Base-by-base conservation (phyloP, 2,113 vertebrate genomes). In the Mystacornis crossleyi region DNA sequence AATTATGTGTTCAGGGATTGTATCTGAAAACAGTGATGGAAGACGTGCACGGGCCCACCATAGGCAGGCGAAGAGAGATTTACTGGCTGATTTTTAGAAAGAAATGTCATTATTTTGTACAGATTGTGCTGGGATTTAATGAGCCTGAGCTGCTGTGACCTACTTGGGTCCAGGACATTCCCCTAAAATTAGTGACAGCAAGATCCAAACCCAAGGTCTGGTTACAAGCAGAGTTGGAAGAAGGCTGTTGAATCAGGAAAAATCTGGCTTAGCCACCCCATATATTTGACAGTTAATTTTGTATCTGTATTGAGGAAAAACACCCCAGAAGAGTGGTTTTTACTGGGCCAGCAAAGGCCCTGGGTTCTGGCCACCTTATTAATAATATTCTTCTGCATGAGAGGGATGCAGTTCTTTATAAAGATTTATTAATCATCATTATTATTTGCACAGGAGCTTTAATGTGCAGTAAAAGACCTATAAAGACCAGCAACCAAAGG, bases 401-500 rank as follows among this genome's bases (percentile, higher is more conserved):
- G 42, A 25, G 67, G 75, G 48, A 78, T 9, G 2, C 67, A 81
- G 36, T 67, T 53, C 77, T 89, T 86, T 42, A 40, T 40, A 67
- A 95, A 92, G 86, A 88, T 92, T 95, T 94, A 96, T 96, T 94
- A 71, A 93, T 92, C 58, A 80, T 12, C 72, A 67, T 95, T 80
- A 92, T 81, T 95, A 88, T 81, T 95, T 94, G 87, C 90, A 86
- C 86, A 86, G 83, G 85, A 71, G 73, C 80, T 89, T 90, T 95
- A 94, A 94, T 26, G 77, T 93, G 81, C 82, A 96, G 81, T 92
- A 89, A 95, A 94, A 92, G 83, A 29, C 89, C 74, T 94, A 83
- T 93, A 94, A 95, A 95, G 93, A 86, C 47, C 90, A 94, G 66
- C 60, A 94, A 95, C 86, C 81, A 95, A 86, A 97, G 87, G 85